Percentiles rank a stretch among this genome's conserved stretches.
These are phyloP conservation scores for Marcusenius ussheri DNA, from an alignment of 2,113 vertebrate species.

Conservation along the genomic window DNA sequence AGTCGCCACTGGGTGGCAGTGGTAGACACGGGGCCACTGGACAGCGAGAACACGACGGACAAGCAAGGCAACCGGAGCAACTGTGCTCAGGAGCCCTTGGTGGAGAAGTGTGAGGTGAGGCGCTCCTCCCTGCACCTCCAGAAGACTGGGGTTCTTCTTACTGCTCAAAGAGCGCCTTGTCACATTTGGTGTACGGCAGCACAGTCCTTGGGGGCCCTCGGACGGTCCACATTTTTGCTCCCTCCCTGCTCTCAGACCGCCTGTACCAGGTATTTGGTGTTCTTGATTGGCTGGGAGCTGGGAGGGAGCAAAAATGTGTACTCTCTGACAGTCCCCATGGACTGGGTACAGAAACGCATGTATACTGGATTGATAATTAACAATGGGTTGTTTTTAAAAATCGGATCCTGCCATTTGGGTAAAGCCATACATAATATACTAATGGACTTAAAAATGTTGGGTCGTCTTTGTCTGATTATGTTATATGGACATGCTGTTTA, in stretches of 20 bases:
- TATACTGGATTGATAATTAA: background rate
- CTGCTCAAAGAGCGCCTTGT: background rate
- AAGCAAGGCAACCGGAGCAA: constrained; percentile 65
- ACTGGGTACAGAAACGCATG: background rate
- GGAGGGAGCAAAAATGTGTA: background rate
- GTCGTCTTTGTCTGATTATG: background rate
- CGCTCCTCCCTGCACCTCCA: background rate
- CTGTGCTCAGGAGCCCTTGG: constrained; percentile 62
- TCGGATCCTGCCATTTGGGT: background rate
- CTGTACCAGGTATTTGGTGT: background rate
- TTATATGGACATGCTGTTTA: background rate
- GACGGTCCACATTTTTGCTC: background rate
- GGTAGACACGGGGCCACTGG: constrained; percentile 59
- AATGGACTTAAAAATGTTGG: background rate
- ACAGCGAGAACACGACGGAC: constrained; percentile 49
- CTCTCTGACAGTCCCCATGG: background rate
- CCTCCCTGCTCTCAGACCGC: background rate
- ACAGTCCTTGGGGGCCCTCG: background rate
- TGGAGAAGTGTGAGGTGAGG: constrained; percentile 81
- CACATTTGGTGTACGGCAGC: background rate
- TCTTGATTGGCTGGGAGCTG: background rate
- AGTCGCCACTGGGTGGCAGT: constrained; percentile 65
- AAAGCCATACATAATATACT: background rate
- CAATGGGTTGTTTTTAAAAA: background rate
- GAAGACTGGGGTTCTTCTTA: background rate